Percentiles rank a stretch among this genome's conserved stretches.
Conservation (phyloP, 2,113 vertebrate species). For the Lethenteron camtschaticum region DNA sequence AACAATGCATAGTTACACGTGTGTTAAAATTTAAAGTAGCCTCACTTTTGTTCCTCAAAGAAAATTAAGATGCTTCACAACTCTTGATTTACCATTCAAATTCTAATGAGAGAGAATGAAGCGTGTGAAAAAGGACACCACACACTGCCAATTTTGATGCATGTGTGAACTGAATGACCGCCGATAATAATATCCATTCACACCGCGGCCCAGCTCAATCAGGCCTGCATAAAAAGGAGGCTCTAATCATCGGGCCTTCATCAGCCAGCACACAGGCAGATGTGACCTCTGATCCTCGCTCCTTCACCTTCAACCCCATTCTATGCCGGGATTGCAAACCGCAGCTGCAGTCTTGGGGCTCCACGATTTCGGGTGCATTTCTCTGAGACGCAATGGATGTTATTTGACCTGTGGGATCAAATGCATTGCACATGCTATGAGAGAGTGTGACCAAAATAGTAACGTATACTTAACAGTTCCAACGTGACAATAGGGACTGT, state of each 20-base stretch:
- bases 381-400: too few relatives aligned
- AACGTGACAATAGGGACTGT: too few relatives aligned
- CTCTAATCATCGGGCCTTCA: slow-evolving; percentile 6
- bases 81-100: slow-evolving; percentile 5
- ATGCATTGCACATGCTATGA: too few relatives aligned
- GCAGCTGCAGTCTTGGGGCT: not conserved
- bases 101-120: slow-evolving; percentile 5
- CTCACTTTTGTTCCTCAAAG: not conserved
- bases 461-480: too few relatives aligned
- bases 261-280: slow-evolving; percentile 5
- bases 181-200: slow-evolving; percentile 6
- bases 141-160: slow-evolving; percentile 5
- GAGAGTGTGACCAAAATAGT: too few relatives aligned
- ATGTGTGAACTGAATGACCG: slow-evolving; percentile 5
- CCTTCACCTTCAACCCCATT: slow-evolving; percentile 6
- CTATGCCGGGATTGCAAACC: not conserved
- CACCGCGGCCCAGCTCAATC: slow-evolving; percentile 4
- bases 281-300: slow-evolving; percentile 3
- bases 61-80: slow-evolving; percentile 3
- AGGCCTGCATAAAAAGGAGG: slow-evolving; percentile 5
- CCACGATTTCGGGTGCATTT: too few relatives aligned
- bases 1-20: too few relatives aligned
- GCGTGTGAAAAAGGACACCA: slow-evolving; percentile 5
- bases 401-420: too few relatives aligned
- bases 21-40: too few relatives aligned